These are phyloP conservation scores for Myiotriccus ornatus DNA, from an alignment of 2,797 vertebrate species.

Conservation along the genomic window DNA sequence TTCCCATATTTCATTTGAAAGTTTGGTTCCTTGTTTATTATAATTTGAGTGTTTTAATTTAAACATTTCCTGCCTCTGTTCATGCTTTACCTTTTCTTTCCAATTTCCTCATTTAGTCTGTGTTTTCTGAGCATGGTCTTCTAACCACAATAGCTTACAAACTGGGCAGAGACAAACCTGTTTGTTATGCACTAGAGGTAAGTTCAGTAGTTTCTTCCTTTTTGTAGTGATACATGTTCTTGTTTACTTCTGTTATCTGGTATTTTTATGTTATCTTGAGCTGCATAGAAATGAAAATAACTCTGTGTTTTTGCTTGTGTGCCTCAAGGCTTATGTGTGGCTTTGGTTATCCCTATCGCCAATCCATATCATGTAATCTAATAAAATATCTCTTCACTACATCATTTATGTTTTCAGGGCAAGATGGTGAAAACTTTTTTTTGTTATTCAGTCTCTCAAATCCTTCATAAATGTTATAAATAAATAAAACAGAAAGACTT, in stretches of 20 bases:
- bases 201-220: constrained; percentile 39
- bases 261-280: background rate
- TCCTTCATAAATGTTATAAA: background rate
- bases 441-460: background rate
- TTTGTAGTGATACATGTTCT: background rate
- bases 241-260: background rate
- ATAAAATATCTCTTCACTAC: background rate
- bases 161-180: constrained; percentile 92
- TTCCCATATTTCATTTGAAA: background rate
- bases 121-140: constrained; percentile 97
- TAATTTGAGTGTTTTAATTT: background rate
- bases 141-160: constrained; percentile 96
- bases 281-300: background rate
- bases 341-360: background rate
- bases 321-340: background rate
- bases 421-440: background rate
- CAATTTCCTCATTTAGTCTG: constrained; percentile 76
- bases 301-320: background rate
- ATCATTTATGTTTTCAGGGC: background rate
- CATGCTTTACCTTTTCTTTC: constrained; percentile 4
- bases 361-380: background rate
- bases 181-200: constrained; percentile 94
- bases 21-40: background rate
- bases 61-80: background rate
- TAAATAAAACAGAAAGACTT: background rate